Evolutionary conservation across 2,113 vertebrate species (phyloP).

Genomic region (Rhagologus leucostigma): DNA sequence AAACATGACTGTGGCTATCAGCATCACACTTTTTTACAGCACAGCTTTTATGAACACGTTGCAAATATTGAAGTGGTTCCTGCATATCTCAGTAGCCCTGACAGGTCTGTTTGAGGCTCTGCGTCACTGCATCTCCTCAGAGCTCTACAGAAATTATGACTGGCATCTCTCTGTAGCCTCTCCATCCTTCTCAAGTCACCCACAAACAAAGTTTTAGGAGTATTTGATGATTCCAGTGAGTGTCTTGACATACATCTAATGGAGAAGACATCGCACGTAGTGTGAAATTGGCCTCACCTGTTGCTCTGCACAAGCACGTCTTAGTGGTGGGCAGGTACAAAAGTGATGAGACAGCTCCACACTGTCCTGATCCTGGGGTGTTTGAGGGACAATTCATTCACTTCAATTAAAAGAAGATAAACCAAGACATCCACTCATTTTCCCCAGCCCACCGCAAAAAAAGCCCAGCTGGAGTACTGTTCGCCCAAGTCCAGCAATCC

Average conservation of each 20-base stretch:
- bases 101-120: not conserved
- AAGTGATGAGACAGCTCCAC: not conserved
- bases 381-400: not conserved
- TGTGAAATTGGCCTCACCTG: not conserved
- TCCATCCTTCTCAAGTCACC: not conserved
- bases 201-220: not conserved
- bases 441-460: not conserved
- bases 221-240: not conserved
- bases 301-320: not conserved
- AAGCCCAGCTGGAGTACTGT: not conserved
- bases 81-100: not conserved
- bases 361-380: not conserved
- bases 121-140: not conserved
- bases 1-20: not conserved
- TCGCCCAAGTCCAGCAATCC: not conserved
- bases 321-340: not conserved
- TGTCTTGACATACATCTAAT: not conserved
- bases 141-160: not conserved
- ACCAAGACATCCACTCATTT: not conserved
- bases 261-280: not conserved
- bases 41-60: fast-evolving
- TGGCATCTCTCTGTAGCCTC: not conserved
- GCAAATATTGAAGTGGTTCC: not conserved
- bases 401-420: not conserved
- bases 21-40: not conserved